Evolutionary conservation across 1,140 invertebrate species (phyloP).

Genomic region (Eriosoma lanigerum): DNA sequence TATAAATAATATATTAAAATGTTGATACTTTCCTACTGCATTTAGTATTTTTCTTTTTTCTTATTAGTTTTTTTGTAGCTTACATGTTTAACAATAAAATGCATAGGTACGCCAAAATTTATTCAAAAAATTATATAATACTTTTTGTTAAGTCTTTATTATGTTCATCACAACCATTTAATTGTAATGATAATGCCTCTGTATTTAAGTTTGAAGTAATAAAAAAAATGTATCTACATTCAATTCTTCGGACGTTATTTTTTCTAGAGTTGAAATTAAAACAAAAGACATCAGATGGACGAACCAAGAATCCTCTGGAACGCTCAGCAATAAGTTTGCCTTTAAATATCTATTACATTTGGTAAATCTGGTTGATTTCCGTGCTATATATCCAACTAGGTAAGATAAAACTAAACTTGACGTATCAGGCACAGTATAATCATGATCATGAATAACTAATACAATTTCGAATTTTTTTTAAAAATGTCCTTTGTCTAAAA

Average conservation of each 20-base stretch:
- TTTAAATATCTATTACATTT: slow-evolving; percentile 7
- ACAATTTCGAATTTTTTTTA: background rate
- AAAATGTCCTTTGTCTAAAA: slow-evolving; percentile 3
- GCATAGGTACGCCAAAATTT: background rate
- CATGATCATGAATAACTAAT: slow-evolving; percentile 5
- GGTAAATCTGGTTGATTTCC: slow-evolving; percentile 16
- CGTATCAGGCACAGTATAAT: background rate
- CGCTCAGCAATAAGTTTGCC: background rate
- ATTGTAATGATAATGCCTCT: slow-evolving; percentile 5
- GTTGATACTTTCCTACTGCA: too few relatives aligned
- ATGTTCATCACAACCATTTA: background rate
- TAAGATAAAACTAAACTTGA: slow-evolving; percentile 10
- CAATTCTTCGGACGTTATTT: background rate
- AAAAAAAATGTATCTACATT: background rate
- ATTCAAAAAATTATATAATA: background rate
- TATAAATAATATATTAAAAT: too few relatives aligned
- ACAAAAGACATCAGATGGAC: background rate
- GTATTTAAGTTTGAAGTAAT: background rate
- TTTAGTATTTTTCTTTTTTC: background rate
- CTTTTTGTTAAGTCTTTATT: background rate
- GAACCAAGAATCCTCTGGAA: background rate
- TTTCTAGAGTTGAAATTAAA: background rate
- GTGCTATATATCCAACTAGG: background rate
- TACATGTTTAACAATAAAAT: background rate
- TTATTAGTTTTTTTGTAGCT: background rate